Base-by-base conservation (phyloP, 2,797 vertebrate genomes). In the Phoebastria nigripes region DNA sequence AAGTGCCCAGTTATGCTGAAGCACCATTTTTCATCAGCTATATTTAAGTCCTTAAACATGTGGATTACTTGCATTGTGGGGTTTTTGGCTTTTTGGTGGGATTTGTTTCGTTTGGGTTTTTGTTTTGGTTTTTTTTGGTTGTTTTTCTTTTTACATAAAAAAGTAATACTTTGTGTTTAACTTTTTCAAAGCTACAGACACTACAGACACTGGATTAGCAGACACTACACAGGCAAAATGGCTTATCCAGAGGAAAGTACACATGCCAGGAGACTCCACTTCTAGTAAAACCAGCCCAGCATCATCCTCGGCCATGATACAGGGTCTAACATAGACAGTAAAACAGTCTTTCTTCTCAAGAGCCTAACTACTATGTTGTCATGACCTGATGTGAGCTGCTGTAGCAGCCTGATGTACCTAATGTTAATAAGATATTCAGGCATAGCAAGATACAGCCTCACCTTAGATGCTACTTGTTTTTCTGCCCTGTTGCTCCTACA, bases 231-330 rank as follows among this genome's bases (percentile, higher is more conserved):
- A 52, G 37, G 19, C 18, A 63, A 86, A 72, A 62, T 4, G 15
- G 21, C 33, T 66, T 28, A 39, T 25, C 9, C 17, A 77, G 26
- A 62, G 29, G 8, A 67, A 76, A 29, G 6, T 0, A 35, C 4
- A 39, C 8, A 6, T 8, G 13, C 10, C 33, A 71, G 13, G 6
- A 88, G 29, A 22, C 6, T n/a, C 3, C 24, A 46, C 0, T 42
- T 56, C 42, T n/a, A 24, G 24, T 39, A 59, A 58, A 89, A 83
- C 2, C 6, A 46, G 25, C 28, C 19, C 49, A 59, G 26, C 29
- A 58, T n/a, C 59, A 66, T 8, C 35, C 54, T 22, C 15, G 20
- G 22, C n/a, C 54, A 42, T 7, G 12, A 62, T 0, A 35, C 11
- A 44, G 11, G 4, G 17, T 35, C 59, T 56, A 56, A 56, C 11